These are phyloP conservation scores for Pitangus sulphuratus DNA, from an alignment of 2,797 vertebrate genomes.

Conservation along the genomic window DNA sequence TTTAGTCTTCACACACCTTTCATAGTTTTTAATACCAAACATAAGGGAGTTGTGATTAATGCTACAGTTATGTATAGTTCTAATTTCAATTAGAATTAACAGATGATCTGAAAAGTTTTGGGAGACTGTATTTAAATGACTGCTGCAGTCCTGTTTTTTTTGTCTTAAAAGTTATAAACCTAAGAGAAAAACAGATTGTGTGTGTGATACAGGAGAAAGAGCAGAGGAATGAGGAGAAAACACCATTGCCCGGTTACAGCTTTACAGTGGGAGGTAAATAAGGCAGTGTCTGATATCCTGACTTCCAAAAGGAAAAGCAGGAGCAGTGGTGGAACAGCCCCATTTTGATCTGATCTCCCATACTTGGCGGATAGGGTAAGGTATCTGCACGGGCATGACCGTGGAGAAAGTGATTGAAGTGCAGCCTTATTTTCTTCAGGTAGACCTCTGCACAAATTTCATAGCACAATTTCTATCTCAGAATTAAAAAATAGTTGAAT, in stretches of 20 bases:
- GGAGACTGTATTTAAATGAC: neutral
- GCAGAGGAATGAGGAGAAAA: neutral
- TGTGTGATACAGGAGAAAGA: neutral
- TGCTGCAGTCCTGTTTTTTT: neutral
- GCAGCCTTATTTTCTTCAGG: neutral
- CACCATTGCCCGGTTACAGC: neutral
- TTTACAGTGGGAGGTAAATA: neutral
- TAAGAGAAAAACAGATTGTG: neutral
- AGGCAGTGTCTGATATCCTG: neutral
- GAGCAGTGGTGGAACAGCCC: neutral
- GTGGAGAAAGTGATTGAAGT: neutral
- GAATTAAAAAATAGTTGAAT: neutral
- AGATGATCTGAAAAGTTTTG: neutral
- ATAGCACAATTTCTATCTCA: neutral
- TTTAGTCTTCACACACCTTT: neutral
- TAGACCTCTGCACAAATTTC: neutral
- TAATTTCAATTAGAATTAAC: neutral
- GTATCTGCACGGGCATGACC: neutral
- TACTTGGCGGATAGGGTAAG: neutral
- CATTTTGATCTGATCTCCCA: neutral
- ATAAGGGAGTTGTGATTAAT: neutral
- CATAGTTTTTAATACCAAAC: neutral
- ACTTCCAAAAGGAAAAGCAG: neutral
- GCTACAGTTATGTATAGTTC: neutral
- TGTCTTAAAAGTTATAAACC: neutral